A percentile compares a stretch with the other conserved stretches of the same genome.
Evolutionary conservation across 2,888 invertebrate genomes (phyloP).

Genomic region (Arge pagana): DNA sequence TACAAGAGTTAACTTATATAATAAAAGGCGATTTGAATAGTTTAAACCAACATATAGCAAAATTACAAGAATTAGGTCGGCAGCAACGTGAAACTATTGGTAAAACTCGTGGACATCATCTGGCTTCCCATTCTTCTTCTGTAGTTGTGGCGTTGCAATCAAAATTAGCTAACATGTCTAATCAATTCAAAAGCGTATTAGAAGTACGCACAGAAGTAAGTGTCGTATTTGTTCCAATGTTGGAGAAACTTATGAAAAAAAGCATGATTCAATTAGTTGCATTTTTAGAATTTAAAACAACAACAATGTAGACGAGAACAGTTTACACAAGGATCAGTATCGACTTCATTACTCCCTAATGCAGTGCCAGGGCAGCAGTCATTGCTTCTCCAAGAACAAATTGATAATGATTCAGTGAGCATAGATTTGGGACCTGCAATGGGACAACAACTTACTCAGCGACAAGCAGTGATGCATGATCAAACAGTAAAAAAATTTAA

Average conservation of each 20-base stretch:
- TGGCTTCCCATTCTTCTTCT: constrained; percentile 90
- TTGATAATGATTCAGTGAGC: constrained; percentile 63
- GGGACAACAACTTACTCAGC: constrained; percentile 57
- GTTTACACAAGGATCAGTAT: constrained; percentile 74
- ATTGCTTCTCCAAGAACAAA: constrained; percentile 53
- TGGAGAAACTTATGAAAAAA: background rate
- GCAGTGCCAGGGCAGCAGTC: constrained; percentile 61
- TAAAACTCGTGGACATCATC: constrained; percentile 69
- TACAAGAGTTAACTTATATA: constrained; percentile 95
- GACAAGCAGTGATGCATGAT: constrained; percentile 50
- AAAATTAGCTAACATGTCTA: constrained; percentile 94
- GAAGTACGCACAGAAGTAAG: constrained; percentile 92
- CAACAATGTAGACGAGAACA: constrained; percentile 93
- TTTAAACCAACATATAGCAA: constrained; percentile 96
- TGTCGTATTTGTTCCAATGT: no score
- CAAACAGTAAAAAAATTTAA: constrained; percentile 45
- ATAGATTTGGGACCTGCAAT: constrained; percentile 79
- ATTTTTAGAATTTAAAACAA: constrained; percentile 82
- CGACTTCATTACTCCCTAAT: constrained; percentile 67
- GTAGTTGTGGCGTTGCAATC: constrained; percentile 92
- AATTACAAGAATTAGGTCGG: constrained; percentile 80
- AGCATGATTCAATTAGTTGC: background rate
- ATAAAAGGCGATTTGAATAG: constrained; percentile 95
- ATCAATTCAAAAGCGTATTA: constrained; percentile 95
- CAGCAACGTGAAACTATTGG: constrained; percentile 65